Conservation (phyloP, 2,888 invertebrate genomes). For the Scaptodrosophila latifasciaeformis region DNA sequence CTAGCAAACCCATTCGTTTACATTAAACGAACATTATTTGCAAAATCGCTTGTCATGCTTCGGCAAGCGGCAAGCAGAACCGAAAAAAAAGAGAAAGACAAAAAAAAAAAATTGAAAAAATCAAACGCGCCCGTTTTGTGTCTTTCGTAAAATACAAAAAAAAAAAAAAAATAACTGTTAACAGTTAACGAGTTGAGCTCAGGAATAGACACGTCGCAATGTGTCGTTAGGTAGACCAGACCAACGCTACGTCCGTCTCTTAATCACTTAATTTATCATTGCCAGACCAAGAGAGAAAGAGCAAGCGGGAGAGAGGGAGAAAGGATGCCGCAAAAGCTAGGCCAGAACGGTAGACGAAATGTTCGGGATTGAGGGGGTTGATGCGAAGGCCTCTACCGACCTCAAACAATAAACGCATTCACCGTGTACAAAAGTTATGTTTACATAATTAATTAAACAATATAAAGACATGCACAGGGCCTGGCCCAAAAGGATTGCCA, state of each 20-base stretch:
- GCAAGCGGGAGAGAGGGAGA: constrained; percentile 6
- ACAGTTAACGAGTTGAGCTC: too few species aligned
- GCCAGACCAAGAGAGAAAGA: constrained; percentile 63
- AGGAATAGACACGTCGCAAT: too few species aligned
- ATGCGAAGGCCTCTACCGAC: neutral
- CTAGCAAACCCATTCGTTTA: too few species aligned
- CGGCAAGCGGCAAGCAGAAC: too few species aligned
- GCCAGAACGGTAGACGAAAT: neutral
- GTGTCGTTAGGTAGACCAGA: too few species aligned
- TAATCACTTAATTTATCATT: constrained; percentile 72
- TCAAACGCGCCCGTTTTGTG: too few species aligned
- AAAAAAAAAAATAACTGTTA: too few species aligned
- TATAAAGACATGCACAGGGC: constrained; percentile 40
- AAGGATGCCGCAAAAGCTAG: neutral
- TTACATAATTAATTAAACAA: constrained; percentile 71
- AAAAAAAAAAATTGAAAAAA: too few species aligned
- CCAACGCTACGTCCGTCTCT: constrained; percentile 45
- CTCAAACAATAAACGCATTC: constrained; percentile 36
- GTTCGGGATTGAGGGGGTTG: neutral
- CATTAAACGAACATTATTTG: too few species aligned
- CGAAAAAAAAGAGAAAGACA: too few species aligned
- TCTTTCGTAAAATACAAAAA: too few species aligned
- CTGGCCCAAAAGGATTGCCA: neutral
- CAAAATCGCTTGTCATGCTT: too few species aligned
- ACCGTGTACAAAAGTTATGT: constrained; percentile 52